phyloP scores from a whole-genome alignment of 2,888 invertebrate species.

The Polymixis flavicincta region DNA sequence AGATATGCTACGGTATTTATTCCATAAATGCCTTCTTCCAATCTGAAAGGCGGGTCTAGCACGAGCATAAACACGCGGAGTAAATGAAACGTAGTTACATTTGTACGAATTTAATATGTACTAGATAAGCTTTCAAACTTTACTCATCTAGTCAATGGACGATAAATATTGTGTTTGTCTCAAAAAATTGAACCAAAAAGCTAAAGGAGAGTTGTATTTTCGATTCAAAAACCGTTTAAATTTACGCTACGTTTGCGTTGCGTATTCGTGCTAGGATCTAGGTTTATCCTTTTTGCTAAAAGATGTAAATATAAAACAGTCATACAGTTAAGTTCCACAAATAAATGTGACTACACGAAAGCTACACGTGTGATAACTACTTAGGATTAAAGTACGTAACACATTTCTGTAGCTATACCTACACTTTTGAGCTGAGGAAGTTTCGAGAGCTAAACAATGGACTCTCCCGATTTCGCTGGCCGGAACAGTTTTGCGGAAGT shows the following conservation, averaged over 20 bases:
- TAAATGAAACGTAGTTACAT: no score
- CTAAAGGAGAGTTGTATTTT: no score
- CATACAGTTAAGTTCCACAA: not conserved
- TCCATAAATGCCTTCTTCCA: not conserved
- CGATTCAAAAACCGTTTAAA: not conserved
- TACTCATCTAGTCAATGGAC: not conserved
- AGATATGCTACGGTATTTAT: not conserved
- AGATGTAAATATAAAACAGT: no score
- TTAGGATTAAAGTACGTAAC: slow-evolving; percentile 18
- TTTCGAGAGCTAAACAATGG: slow-evolving; percentile 54
- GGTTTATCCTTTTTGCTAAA: not conserved
- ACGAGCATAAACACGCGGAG: no score
- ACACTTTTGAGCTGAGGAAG: slow-evolving; percentile 38
- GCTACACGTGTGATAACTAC: not conserved
- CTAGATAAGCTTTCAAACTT: not conserved
- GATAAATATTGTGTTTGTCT: not conserved
- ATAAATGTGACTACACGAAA: not conserved
- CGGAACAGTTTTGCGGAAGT: slow-evolving; percentile 50
- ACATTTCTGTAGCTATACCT: slow-evolving; percentile 35
- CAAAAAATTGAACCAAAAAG: not conserved
- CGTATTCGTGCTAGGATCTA: not conserved
- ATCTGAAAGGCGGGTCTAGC: not conserved
- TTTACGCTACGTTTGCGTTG: not conserved
- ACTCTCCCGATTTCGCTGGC: slow-evolving; percentile 33
- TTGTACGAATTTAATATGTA: no score